phyloP scores from a whole-genome alignment of 1,140 invertebrate genomes.

The Yoshiicerus persimilis region DNA sequence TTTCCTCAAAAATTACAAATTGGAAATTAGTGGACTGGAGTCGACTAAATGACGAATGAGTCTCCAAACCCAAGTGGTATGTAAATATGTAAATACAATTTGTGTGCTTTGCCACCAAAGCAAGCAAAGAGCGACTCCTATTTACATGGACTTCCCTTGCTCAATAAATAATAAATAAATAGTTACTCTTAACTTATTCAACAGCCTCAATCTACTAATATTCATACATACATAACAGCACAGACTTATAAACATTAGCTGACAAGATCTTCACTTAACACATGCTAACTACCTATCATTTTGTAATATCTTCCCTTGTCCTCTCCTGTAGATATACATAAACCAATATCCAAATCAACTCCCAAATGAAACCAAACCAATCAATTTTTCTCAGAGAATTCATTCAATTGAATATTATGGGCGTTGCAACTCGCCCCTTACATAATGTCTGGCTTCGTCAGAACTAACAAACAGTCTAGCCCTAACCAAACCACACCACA shows the following conservation, averaged over 20 bases:
- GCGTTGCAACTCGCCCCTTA: conserved; percentile 12
- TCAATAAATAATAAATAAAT: conserved; percentile 5
- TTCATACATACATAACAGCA: background rate
- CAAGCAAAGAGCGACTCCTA: background rate
- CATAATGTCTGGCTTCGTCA: background rate
- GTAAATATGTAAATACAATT: background rate
- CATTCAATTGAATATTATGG: background rate
- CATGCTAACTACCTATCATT: background rate
- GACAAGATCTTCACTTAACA: background rate
- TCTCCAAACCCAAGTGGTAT: background rate
- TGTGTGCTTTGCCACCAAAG: background rate
- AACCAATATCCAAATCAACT: background rate
- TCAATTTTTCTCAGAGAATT: conserved; percentile 15
- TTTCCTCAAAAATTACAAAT: conserved; percentile 6
- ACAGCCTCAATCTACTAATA: background rate
- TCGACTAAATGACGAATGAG: background rate
- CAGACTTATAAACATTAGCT: background rate
- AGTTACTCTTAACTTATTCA: background rate
- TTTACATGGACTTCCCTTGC: background rate
- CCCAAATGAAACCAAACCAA: conserved; percentile 10
- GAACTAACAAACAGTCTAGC: background rate
- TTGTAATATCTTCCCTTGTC: background rate
- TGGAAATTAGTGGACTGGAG: conserved; percentile 17
- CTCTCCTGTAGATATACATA: background rate
- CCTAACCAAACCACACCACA: background rate